phyloP scores from a whole-genome alignment of 2,113 vertebrate species.

The Uria lomvia region DNA sequence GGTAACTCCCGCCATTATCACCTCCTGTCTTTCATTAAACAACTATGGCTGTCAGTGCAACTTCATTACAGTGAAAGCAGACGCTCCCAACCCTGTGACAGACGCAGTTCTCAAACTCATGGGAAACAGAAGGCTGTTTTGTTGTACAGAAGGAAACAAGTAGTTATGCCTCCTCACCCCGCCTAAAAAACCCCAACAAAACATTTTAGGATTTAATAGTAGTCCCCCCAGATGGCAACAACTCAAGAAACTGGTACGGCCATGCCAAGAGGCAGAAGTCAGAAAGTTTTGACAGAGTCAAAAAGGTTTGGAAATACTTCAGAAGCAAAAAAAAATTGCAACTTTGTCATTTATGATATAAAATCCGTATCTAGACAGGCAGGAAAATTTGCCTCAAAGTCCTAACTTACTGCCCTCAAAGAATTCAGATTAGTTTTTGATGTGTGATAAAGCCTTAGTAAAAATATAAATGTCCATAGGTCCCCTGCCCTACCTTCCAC shows the following conservation, averaged over 20 bases:
- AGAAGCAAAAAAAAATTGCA: not conserved
- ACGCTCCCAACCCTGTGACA: not conserved
- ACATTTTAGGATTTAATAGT: not conserved
- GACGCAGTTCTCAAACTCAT: not conserved
- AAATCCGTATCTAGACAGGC: not conserved
- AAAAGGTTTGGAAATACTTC: not conserved
- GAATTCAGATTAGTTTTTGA: not conserved
- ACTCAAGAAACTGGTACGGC: not conserved
- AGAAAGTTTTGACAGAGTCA: not conserved
- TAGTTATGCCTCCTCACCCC: fast-evolving
- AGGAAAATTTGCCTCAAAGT: not conserved
- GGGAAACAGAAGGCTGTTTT: not conserved
- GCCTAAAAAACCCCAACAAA: not conserved
- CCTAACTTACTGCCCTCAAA: not conserved
- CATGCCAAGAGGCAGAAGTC: not conserved
- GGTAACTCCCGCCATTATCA: not conserved
- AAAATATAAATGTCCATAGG: not conserved
- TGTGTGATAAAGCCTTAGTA: not conserved
- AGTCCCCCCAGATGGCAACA: not conserved
- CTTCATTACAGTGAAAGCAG: not conserved
- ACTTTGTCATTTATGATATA: not conserved
- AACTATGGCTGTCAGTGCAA: not conserved
- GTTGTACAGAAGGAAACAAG: not conserved
- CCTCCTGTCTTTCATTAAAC: not conserved
- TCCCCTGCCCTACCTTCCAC: not conserved